Base-by-base conservation (phyloP, 2,888 invertebrate species). In the Cataglyphis rosenhaueri region DNA sequence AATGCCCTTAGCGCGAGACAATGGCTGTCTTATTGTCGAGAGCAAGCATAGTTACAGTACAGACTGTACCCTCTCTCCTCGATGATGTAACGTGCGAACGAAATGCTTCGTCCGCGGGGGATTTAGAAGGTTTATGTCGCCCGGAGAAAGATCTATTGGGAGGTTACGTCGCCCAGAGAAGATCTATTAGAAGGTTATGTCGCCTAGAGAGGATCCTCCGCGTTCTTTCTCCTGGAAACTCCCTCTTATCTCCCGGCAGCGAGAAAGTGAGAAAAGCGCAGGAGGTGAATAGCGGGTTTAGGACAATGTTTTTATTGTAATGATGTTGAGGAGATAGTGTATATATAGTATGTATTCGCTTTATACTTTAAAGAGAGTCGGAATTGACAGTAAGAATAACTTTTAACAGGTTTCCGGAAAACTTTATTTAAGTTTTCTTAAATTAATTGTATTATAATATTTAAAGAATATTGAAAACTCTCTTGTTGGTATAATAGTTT, bases 71-170 rank as follows among this genome's bases (percentile, higher is more conserved):
- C 61, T 68, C 61, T 68, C 71, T 71, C 21, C 81, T 83, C 82
- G 57, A 61, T 65, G 38, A 55, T 82, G 73, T 78, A 78, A 78
- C 83, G 78, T 64, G 66, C 68, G 78, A 84, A 82, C 87, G 81
- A 65, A 83, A 84, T 70, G 84, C 75, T 84, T 66, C 83, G 81
- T 84, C 84, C 83, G 74, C 68, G 73, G 78, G 84, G 86, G 88
- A 88, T 88, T 88, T 88, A 86, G 78, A 81, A 75, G 87, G 87
- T 88, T 88, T 88, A 87, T 71, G 88, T 84, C 85, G 84, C 83
- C 52, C 48, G 64, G 82, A 84, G 81, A 83, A 85, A 79, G 78
- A 79, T 79, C 78, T 78, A 81, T 73, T 75, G 81, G 68, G 57
- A 79, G 66, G 78, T 82, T 82, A 82, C 79, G 82, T 82, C 79